Percentiles rank a stretch among this genome's conserved stretches.
Conservation (phyloP, 2,113 vertebrate genomes). For the Microcebus ravelobensis region DNA sequence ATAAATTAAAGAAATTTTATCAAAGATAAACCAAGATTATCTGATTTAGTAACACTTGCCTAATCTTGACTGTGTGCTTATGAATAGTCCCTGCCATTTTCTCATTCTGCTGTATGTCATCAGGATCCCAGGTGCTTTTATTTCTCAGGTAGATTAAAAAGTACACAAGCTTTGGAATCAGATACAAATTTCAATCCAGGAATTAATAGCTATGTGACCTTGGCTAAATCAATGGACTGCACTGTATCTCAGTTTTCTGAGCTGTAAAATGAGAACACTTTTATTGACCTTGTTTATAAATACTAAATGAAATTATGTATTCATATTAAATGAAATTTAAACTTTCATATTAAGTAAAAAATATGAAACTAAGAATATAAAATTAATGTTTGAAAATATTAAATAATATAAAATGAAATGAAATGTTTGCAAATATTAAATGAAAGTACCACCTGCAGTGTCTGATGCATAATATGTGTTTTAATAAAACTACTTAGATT, state of each 20-base stretch:
- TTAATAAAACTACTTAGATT: conserved; percentile 38
- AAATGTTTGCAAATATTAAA: background rate
- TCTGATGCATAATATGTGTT: background rate
- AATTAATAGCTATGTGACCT: background rate
- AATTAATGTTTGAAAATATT: conserved; percentile 26
- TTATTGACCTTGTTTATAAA: background rate
- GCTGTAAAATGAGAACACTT: background rate
- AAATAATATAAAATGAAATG: background rate
- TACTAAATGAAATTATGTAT: conserved; percentile 20
- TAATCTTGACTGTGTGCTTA: background rate
- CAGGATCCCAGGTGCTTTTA: background rate
- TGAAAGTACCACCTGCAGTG: background rate
- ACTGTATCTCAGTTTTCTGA: background rate
- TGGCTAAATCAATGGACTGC: background rate
- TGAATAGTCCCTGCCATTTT: background rate
- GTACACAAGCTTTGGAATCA: background rate
- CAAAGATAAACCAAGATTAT: background rate
- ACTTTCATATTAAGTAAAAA: background rate
- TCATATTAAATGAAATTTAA: background rate
- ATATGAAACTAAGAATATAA: background rate
- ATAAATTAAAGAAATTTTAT: background rate
- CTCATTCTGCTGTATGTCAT: background rate
- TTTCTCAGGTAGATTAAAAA: background rate
- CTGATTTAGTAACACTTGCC: background rate
- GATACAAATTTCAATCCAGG: background rate